Conservation (phyloP, 2,113 vertebrate genomes). For the Platysteira castanea region DNA sequence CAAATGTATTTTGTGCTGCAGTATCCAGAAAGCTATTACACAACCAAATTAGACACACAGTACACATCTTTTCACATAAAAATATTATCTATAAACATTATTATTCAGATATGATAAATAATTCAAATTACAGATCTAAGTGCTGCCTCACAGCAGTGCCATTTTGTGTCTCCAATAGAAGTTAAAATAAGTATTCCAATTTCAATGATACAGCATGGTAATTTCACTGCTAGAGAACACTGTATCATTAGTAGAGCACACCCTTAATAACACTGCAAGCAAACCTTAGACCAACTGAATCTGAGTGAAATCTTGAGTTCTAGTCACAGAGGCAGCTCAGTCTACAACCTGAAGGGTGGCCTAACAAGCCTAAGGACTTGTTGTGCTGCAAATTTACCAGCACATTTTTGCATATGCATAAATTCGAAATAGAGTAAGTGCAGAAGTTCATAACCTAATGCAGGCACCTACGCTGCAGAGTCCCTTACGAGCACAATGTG, state of each 20-base stretch:
- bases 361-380: not conserved
- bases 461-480: not conserved
- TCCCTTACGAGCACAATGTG: rapidly evolving
- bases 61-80: not conserved
- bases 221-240: not conserved
- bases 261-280: not conserved
- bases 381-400: not conserved
- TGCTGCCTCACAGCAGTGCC: not conserved
- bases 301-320: not conserved
- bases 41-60: not conserved
- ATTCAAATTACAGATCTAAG: not conserved
- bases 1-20: not conserved
- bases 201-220: not conserved
- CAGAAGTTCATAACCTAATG: not conserved
- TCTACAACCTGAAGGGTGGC: not conserved
- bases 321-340: not conserved
- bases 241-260: not conserved
- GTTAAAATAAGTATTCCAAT: not conserved
- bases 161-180: not conserved
- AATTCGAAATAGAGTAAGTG: not conserved
- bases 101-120: not conserved
- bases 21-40: not conserved
- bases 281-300: not conserved
- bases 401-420: not conserved
- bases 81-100: not conserved